phyloP scores from a whole-genome alignment of 2,888 invertebrate species.

The Acleris emargana region DNA sequence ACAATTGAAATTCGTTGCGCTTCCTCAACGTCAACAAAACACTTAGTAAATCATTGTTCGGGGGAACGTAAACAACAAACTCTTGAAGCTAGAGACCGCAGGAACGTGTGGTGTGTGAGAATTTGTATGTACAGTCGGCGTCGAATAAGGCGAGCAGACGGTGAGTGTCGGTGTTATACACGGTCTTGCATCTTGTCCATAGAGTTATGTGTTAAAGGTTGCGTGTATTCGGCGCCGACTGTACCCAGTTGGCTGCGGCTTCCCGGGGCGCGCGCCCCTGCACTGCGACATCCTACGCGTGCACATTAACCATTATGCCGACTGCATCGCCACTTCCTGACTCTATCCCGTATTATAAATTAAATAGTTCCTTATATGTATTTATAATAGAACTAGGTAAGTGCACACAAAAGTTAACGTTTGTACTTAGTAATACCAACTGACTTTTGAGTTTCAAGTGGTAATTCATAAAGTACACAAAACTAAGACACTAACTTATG shows the following conservation, averaged over 20 bases:
- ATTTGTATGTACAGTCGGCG: slow-evolving; percentile 6
- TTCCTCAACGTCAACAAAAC: slow-evolving; percentile 16
- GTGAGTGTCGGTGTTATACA: too few species aligned
- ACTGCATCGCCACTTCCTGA: slow-evolving; percentile 36
- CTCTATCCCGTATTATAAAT: slow-evolving; percentile 15
- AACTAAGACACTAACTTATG: too few species aligned
- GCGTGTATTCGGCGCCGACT: background rate
- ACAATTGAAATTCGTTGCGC: slow-evolving; percentile 18
- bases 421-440: too few species aligned
- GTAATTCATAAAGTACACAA: too few species aligned
- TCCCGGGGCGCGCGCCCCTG: slow-evolving; percentile 64
- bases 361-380: background rate
- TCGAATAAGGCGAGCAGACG: too few species aligned
- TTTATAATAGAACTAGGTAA: too few species aligned
- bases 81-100: slow-evolving; percentile 44
- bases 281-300: slow-evolving; percentile 65
- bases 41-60: slow-evolving; percentile 7
- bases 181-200: too few species aligned
- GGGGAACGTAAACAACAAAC: slow-evolving; percentile 49
- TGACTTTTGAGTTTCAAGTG: too few species aligned
- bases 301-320: slow-evolving; percentile 36
- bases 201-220: background rate
- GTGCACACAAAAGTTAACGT: too few species aligned
- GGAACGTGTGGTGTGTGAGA: slow-evolving; percentile 44
- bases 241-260: slow-evolving; percentile 36